Base-by-base conservation (phyloP, 35 echinoderm and acorn worm species). In the Patiria miniata region DNA sequence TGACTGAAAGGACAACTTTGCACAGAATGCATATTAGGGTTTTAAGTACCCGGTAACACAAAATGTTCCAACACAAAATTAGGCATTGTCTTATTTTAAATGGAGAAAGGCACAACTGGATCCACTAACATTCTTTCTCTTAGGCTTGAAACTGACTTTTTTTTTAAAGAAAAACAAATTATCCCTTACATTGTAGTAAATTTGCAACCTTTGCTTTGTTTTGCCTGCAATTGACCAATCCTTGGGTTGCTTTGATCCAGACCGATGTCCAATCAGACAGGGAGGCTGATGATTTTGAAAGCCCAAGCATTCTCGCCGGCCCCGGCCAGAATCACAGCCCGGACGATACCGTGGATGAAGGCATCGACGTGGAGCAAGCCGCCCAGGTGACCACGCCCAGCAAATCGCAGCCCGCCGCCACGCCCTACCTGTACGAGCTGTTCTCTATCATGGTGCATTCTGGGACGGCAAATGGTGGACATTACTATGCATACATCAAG, bases 401-500 rank as follows among this genome's bases (percentile, higher is more conserved):
- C 39, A 69, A 89, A 42, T 51, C 68, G 68, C 50, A 90, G 51
- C n/a, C n/a, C n/a, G 86, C 81, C 50, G 83, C 17, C 65, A 91
- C 91, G 10, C 95, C 83, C 0, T 97, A 90, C 52, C 78, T 82
- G 22, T 98, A 98, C 40, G 85, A 98, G 79, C 86, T 98, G 39
- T 98, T 98, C 88, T 98, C 96, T 1, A 98, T 98, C 60, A 98
- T 98, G 96, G 92, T 98, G 60, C 96, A 98, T 80, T 98, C 96
- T 86, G 96, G 96, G 36, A 98, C 92, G 37, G 96, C 96, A 1
- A 87, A 93, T 12, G 96, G 96, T 5, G 96, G 96, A 77, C 96
- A 98, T 83, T 98, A 98, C 86, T 98, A 98, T 90, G 96, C 96
- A 91, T 98, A 98, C 58, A 98, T 98, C 51, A 94, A 93, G 96